Evolutionary conservation across 2,797 vertebrate genomes (phyloP), one percentile per base, ranked within the genome.

Genomic region (Enteromius viviparus): DNA sequence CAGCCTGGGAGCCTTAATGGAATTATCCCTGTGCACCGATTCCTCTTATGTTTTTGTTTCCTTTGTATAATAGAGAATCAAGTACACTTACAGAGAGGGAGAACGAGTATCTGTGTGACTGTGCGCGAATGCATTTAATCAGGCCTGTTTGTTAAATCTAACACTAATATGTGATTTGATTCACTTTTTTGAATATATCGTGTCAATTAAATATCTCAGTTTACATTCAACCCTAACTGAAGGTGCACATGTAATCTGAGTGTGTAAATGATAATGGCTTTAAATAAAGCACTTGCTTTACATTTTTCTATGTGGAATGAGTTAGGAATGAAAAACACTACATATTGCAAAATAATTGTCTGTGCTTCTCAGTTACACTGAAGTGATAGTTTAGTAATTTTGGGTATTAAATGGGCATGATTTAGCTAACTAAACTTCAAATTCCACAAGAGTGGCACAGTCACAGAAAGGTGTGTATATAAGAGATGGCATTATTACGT

Each of bases 1-100:
- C 85, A 88, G 82, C 62, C 82, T 76, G 83, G 82, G 86, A 87
- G 77, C 65, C 69, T 85, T 87, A 88, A 90, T 90, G 84, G 85
- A 88, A 90, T 89, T 89, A 88, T 81, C 82, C 55, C 80, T 84
- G 75, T 76, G 72, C 85, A 70, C 62, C 76, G 51, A 69, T 80
- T 86, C 68, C 58, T 86, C 72, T 75, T 78, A 47, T 84, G 65
- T 65, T 76, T 66, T 64, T 15, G 51, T 84, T 81, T 84, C 32
- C 53, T 47, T 51, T 78, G 68, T 82, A 45, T 75, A 82, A 83
- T 58, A 85, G 55, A 79, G 71, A 84, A 81, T 62, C 69, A 80
- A 74, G 69, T 47, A 62, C 42, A 75, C 47, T 76, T 68, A 81
- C 40, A 47, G 65, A 80, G 51, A 53, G 70, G 58, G 53, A 55